phyloP scores from a whole-genome alignment of 2,113 vertebrate species.

The Urocolius indicus region DNA sequence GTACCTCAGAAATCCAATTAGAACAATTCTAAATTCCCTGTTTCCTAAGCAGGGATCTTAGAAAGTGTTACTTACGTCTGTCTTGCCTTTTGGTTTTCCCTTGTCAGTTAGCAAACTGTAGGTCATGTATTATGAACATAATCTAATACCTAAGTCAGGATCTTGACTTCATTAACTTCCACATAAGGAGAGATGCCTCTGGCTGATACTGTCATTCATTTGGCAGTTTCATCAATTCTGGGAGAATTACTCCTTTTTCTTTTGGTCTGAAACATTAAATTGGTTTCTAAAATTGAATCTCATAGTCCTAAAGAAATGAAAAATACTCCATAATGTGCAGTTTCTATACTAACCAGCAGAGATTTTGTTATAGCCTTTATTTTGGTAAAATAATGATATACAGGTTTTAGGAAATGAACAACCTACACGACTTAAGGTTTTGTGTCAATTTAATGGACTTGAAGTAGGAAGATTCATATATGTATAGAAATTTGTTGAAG shows the following conservation, averaged over 20 bases:
- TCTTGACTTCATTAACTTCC: constrained; percentile 53
- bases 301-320: background rate
- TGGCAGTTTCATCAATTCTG: constrained; percentile 49
- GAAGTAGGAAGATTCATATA: background rate
- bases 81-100: background rate
- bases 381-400: background rate
- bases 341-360: background rate
- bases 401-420: background rate
- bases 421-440: background rate
- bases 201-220: constrained; percentile 6
- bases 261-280: constrained; percentile 23
- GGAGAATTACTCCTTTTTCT: constrained; percentile 42
- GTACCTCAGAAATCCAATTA: background rate
- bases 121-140: constrained; percentile 37
- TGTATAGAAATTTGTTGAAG: background rate
- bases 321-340: background rate
- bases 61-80: background rate
- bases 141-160: constrained; percentile 7
- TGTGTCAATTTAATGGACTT: background rate
- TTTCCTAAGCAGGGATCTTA: background rate
- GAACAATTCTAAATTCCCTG: background rate
- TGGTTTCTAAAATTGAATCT: constrained; percentile 26
- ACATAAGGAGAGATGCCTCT: constrained; percentile 25
- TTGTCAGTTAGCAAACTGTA: background rate
- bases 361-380: background rate